A percentile compares a stretch with the other conserved stretches of the same genome.
Evolutionary conservation across 2,888 invertebrate genomes (phyloP).

Genomic region (Drosophila anomelani): DNA sequence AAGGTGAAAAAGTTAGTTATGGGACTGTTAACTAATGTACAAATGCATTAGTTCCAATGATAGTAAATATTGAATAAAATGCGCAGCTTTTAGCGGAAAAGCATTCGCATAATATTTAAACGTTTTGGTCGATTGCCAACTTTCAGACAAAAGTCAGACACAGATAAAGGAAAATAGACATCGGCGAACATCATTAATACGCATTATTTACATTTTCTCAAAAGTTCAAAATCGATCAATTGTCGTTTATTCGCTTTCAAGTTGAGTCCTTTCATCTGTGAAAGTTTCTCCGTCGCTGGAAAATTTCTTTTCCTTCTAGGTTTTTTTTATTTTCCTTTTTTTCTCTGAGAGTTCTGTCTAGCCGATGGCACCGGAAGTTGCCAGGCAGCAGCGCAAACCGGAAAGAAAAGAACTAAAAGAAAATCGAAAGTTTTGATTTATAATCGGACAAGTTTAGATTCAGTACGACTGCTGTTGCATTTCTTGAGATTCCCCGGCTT

Average conservation of each 20-base stretch:
- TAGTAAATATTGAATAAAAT: constrained; percentile 15
- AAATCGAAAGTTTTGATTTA: constrained; percentile 72
- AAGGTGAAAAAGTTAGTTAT: constrained; percentile 30
- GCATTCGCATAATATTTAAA: constrained; percentile 18
- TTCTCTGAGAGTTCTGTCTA: constrained; percentile 52
- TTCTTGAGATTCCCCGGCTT: constrained; percentile 13
- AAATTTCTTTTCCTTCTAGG: constrained; percentile 39
- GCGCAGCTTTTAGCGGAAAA: constrained; percentile 5
- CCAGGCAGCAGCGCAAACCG: constrained; percentile 28
- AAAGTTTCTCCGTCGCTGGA: constrained; percentile 29
- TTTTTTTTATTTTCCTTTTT: constrained; percentile 14
- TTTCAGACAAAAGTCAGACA: constrained; percentile 23
- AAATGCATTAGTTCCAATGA: constrained; percentile 32
- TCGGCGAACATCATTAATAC: constrained; percentile 51
- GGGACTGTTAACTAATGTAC: constrained; percentile 31
- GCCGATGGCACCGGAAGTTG: constrained; percentile 63
- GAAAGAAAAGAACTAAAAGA: constrained; percentile 49
- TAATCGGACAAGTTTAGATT: constrained; percentile 64
- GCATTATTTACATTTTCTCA: constrained; percentile 37
- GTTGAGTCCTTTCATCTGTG: constrained; percentile 55
- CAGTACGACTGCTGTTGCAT: constrained; percentile 15
- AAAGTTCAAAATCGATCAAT: constrained; percentile 59
- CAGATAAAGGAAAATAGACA: constrained; percentile 16
- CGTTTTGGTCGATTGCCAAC: constrained; percentile 15
- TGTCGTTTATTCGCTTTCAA: constrained; percentile 57